Evolutionary conservation across 2,888 invertebrate genomes (phyloP).

Genomic region (Amphiduros pacificus): DNA sequence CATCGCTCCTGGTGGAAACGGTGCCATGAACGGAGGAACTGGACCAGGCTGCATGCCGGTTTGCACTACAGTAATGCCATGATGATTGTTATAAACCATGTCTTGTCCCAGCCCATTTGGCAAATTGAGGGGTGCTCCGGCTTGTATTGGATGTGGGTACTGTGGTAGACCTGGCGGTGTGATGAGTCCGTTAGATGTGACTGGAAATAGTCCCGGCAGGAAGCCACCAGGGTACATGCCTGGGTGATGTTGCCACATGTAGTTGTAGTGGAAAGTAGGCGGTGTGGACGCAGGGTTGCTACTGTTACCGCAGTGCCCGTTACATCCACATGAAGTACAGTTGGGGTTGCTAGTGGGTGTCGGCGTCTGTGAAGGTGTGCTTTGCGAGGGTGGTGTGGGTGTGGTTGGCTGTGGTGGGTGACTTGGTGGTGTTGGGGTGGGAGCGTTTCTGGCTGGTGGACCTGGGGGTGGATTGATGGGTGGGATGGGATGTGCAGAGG

Average conservation of each 20-base stretch:
- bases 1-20: not conserved
- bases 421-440: not conserved
- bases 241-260: not conserved
- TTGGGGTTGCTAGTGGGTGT: not conserved
- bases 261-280: conserved; percentile 30
- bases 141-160: too few species aligned
- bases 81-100: conserved; percentile 24
- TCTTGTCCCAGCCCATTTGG: conserved; percentile 33
- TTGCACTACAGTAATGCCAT: too few species aligned
- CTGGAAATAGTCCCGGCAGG: not conserved
- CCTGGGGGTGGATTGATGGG: not conserved
- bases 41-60: not conserved
- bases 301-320: not conserved
- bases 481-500: not conserved
- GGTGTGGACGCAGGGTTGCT: conserved; percentile 34
- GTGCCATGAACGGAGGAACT: too few species aligned
- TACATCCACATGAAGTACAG: conserved; percentile 14
- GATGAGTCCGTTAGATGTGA: conserved; percentile 1
- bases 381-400: not conserved
- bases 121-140: conserved; percentile 24
- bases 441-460: too few species aligned
- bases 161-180: too few species aligned
- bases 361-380: not conserved
- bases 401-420: not conserved
- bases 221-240: not conserved